Evolutionary conservation across 2,797 vertebrate species (phyloP).

Genomic region (Holocentrus rufus): DNA sequence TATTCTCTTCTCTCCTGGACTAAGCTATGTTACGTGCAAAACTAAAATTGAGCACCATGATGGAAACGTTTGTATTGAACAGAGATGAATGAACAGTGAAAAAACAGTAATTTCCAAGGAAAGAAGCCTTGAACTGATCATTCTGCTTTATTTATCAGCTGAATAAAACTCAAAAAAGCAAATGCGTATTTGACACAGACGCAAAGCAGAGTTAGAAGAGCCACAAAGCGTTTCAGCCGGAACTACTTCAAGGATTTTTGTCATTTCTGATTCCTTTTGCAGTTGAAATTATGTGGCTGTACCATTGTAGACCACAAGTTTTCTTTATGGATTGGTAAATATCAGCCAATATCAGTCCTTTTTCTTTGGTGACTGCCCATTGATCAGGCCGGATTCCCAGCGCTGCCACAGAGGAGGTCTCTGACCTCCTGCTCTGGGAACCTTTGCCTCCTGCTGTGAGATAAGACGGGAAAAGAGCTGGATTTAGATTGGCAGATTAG

Average conservation of each 20-base stretch:
- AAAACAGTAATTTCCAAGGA: background rate
- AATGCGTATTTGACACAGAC: conserved; percentile 23
- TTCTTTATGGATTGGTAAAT: conserved; percentile 10
- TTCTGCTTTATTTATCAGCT: conserved; percentile 32
- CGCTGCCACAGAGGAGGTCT: conserved; percentile 78
- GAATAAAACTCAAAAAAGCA: conserved; percentile 32
- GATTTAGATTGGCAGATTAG: conserved; percentile 49
- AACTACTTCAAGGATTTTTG: conserved; percentile 21
- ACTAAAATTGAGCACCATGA: background rate
- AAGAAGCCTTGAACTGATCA: background rate
- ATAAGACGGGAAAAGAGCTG: conserved; percentile 43
- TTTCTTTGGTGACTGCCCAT: conserved; percentile 57
- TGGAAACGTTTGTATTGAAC: too few species aligned
- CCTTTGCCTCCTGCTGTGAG: conserved; percentile 70
- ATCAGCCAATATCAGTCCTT: conserved; percentile 52
- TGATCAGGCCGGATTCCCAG: conserved; percentile 81
- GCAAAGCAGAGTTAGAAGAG: conserved; percentile 35
- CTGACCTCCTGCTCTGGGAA: conserved; percentile 67
- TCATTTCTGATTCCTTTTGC: background rate
- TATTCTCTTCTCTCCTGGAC: too few species aligned
- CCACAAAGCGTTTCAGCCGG: conserved; percentile 2
- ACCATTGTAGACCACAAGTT: background rate
- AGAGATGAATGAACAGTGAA: too few species aligned
- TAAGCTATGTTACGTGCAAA: background rate
- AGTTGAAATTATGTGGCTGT: conserved; percentile 4